Conservation (phyloP, 2,888 invertebrate genomes). For the Dascillus cervinus region DNA sequence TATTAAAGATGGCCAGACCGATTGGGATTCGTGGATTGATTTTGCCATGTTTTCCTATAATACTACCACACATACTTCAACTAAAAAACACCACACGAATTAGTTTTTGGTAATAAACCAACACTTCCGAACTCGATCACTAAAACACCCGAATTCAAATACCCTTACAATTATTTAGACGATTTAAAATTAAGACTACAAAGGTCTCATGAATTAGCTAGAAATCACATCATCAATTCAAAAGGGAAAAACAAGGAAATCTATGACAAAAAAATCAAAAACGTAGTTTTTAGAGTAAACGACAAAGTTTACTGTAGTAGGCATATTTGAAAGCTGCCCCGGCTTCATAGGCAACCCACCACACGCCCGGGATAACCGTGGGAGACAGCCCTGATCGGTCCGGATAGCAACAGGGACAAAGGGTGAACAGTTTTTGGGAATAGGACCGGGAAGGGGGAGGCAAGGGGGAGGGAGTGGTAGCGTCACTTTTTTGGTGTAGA, state of each 20-base stretch:
- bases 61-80: slow-evolving; percentile 22
- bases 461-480: too few relatives aligned
- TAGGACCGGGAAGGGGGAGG: too few relatives aligned
- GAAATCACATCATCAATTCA: slow-evolving; percentile 16
- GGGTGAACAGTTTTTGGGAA: too few relatives aligned
- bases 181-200: slow-evolving; percentile 19
- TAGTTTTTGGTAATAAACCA: slow-evolving; percentile 20
- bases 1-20: slow-evolving; percentile 19
- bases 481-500: too few relatives aligned
- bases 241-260: slow-evolving; percentile 19
- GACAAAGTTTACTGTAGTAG: too few relatives aligned
- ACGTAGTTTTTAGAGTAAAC: slow-evolving; percentile 10
- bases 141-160: slow-evolving; percentile 20
- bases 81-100: slow-evolving; percentile 21
- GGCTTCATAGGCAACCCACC: too few relatives aligned
- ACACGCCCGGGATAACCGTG: too few relatives aligned
- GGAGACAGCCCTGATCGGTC: too few relatives aligned
- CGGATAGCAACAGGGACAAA: too few relatives aligned
- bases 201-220: slow-evolving; percentile 19
- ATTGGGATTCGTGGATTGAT: slow-evolving; percentile 10
- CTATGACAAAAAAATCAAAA: slow-evolving; percentile 7
- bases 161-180: slow-evolving; percentile 20
- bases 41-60: slow-evolving; percentile 25
- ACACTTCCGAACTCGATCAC: slow-evolving; percentile 16
- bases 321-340: too few relatives aligned